phyloP scores from a whole-genome alignment of 2,888 invertebrate genomes.

The Cetonia aurata region DNA sequence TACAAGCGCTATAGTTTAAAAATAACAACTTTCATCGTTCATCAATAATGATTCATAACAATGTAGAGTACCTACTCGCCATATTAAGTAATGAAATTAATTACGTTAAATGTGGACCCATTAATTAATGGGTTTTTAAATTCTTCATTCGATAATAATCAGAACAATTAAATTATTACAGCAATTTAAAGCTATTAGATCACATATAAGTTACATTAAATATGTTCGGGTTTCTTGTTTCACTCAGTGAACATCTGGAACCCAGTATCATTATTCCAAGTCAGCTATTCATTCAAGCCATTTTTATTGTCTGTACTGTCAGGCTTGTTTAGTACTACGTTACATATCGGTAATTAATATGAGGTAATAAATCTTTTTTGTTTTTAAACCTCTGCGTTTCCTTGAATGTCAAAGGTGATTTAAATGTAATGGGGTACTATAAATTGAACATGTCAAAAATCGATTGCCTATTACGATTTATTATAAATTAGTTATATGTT shows the following conservation, averaged over 20 bases:
- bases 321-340: background rate
- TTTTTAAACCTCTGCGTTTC: conserved; percentile 3
- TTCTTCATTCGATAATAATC: conserved; percentile 43
- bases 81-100: conserved; percentile 24
- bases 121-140: conserved; percentile 38
- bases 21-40: conserved; percentile 2
- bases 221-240: background rate
- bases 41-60: conserved; percentile 12
- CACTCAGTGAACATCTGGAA: conserved; percentile 2
- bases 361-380: conserved; percentile 5
- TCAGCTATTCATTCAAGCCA: conserved; percentile 11
- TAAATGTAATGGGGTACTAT: background rate
- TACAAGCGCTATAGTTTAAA: conserved; percentile 17
- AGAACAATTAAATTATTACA: conserved; percentile 44
- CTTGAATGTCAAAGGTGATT: conserved; percentile 2
- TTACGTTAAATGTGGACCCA: conserved; percentile 21
- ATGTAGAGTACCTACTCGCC: background rate
- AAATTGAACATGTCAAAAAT: conserved; percentile 6
- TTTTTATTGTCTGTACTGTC: background rate
- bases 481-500: background rate
- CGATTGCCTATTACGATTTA: background rate
- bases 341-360: background rate
- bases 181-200: background rate
- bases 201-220: conserved; percentile 1
- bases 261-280: background rate